Base-by-base conservation (phyloP, 1,140 invertebrate species). In the Lysiphlebus fabarum region DNA sequence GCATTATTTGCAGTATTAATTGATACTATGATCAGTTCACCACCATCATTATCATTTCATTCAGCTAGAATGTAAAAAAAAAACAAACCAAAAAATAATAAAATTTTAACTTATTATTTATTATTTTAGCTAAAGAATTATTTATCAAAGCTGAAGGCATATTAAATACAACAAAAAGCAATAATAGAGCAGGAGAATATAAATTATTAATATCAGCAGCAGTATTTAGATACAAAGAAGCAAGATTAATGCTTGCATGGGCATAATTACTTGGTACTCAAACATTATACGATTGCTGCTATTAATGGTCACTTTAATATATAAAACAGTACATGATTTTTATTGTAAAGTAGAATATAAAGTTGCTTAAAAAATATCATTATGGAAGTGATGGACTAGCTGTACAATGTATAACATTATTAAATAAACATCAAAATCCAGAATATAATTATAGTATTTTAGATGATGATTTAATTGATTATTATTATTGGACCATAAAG, bases 401-500 rank as follows among this genome's bases (percentile, higher is more conserved):
- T 0, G 85, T 99, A n/a, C 95, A 98, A 76, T 81, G 95, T 61
- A 88, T 97, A 26, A 82, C 95, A 42, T 77, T 99, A 12, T 81
- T 95, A 47, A 95, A 98, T 72, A 95, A 98, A 74, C 81, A 89
- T 17, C 95, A 98, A 79, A 93, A 91, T 78, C 86, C 88, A 17
- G 89, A 88, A 45, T 86, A 86, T 42, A 86, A 81, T 63, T 86
- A 86, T 37, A 85, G 87, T 36, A 89, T 93, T 40, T 81, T 98
- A 26, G 96, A 99, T 78, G 92, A 93, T 65, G 96, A 99, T 81
- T 84, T 98, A 45, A 91, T 99, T 61, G 94, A 98, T 69, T 99
- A 99, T 79, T 99, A 99, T 82, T 93, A 98, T n/a, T n/a, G n/a
- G n/a, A n/a, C n/a, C n/a, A n/a, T n/a, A n/a, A n/a, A n/a, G n/a